Percentiles rank a stretch among this genome's conserved stretches.
phyloP scores from a whole-genome alignment of 2,888 invertebrate genomes.

The Trilocha varians region DNA sequence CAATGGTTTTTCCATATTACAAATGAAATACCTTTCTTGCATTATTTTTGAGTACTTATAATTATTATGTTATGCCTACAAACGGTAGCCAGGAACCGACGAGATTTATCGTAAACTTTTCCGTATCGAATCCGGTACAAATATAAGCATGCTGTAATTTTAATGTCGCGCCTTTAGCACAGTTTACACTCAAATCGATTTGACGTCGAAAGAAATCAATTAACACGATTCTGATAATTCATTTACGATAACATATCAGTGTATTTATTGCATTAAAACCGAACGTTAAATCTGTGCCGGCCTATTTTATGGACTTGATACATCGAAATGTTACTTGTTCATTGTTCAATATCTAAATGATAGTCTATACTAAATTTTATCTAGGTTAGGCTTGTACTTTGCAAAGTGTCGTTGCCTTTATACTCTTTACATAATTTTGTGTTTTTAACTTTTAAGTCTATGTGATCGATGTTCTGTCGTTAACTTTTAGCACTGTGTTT shows the following conservation, averaged over 20 bases:
- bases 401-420: neutral
- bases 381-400: neutral
- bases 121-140: conserved; percentile 60
- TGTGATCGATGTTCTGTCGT: too few relatives aligned
- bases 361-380: neutral
- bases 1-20: too few relatives aligned
- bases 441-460: too few relatives aligned
- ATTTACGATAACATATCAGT: conserved; percentile 51
- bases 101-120: conserved; percentile 44
- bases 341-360: neutral
- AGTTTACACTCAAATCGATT: conserved; percentile 69
- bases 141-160: conserved; percentile 47
- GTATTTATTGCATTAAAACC: conserved; percentile 30
- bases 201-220: conserved; percentile 64
- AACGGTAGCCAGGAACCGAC: neutral
- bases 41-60: too few relatives aligned
- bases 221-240: conserved; percentile 53
- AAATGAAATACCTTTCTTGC: too few relatives aligned
- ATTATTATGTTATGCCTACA: too few relatives aligned
- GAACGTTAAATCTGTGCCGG: conserved; percentile 4
- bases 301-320: neutral
- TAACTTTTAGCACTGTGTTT: too few relatives aligned
- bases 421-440: too few relatives aligned
- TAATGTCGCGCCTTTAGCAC: conserved; percentile 50
- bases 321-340: neutral